Conservation (phyloP, 2,113 vertebrate species). For the Trematomus loennbergii region DNA sequence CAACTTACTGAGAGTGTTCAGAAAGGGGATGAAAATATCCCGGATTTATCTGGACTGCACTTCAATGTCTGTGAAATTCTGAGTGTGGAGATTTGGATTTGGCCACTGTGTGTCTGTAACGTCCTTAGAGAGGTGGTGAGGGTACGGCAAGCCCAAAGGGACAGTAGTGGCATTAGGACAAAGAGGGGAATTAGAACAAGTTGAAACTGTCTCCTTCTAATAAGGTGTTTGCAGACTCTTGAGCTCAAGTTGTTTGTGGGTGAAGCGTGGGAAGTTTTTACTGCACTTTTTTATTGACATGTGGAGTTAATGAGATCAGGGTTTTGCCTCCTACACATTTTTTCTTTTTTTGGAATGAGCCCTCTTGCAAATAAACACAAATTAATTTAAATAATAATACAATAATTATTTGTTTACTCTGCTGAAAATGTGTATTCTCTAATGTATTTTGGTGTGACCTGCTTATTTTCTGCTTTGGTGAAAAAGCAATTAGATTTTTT, state of each 20-base stretch:
- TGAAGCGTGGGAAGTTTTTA: background rate
- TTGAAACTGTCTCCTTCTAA: background rate
- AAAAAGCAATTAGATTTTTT: constrained; percentile 48
- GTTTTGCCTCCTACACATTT: constrained; percentile 40
- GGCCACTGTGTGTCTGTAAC: too few species aligned
- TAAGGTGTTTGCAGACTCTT: background rate
- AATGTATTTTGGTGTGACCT: constrained; percentile 2
- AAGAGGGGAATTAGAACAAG: too few species aligned
- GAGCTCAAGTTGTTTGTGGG: background rate
- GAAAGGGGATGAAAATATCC: too few species aligned
- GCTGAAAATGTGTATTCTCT: background rate
- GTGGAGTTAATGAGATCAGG: constrained; percentile 46
- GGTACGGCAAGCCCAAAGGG: background rate
- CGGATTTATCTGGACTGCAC: too few species aligned
- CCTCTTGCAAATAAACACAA: constrained; percentile 12
- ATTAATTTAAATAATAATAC: constrained; percentile 40
- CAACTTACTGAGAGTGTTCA: too few species aligned
- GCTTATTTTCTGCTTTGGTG: constrained; percentile 37
- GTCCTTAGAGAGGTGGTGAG: background rate
- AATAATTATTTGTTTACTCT: constrained; percentile 23
- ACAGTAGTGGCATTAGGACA: background rate
- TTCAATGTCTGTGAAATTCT: too few species aligned
- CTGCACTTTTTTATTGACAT: background rate
- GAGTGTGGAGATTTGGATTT: too few species aligned
- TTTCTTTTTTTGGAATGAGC: constrained; percentile 36